A percentile compares a stretch with the other conserved stretches of the same genome.
Conservation (phyloP, 2,113 vertebrate species). For the Spheniscus mendiculus region DNA sequence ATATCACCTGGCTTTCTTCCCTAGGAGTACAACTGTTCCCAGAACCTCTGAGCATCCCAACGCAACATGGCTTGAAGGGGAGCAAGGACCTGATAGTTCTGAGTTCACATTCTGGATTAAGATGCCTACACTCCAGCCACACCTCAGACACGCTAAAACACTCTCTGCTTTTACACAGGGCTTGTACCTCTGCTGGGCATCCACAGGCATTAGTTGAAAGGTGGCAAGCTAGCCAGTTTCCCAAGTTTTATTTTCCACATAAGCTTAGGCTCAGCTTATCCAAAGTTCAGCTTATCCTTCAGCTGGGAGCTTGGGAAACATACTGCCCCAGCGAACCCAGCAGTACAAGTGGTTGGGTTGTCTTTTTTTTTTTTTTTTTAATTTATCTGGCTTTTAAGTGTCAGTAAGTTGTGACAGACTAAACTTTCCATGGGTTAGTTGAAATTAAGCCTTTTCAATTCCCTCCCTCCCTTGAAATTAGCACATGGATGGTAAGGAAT, state of each 20-base stretch:
- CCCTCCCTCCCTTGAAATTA: neutral
- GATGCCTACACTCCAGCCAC: neutral
- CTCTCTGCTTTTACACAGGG: neutral
- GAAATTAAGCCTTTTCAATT: neutral
- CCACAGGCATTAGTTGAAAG: neutral
- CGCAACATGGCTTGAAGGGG: neutral
- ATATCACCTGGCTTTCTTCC: neutral
- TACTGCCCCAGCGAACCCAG: no score
- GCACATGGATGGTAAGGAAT: neutral
- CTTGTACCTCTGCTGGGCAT: neutral
- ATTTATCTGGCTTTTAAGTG: neutral
- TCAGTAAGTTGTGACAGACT: neutral
- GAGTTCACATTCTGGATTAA: neutral
- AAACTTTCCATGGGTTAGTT: neutral
- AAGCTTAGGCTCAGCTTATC: neutral
- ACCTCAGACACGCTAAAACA: neutral
- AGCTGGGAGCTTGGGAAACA: neutral
- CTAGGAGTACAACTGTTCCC: neutral
- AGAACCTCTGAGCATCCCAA: neutral
- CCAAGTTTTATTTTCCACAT: neutral
- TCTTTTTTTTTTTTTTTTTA: neutral
- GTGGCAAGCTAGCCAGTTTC: neutral
- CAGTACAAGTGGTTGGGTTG: neutral
- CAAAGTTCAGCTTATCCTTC: neutral
- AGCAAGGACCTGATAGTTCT: neutral